phyloP scores from a whole-genome alignment of 1,140 invertebrate genomes.

The Lepidotrigona ventralis region DNA sequence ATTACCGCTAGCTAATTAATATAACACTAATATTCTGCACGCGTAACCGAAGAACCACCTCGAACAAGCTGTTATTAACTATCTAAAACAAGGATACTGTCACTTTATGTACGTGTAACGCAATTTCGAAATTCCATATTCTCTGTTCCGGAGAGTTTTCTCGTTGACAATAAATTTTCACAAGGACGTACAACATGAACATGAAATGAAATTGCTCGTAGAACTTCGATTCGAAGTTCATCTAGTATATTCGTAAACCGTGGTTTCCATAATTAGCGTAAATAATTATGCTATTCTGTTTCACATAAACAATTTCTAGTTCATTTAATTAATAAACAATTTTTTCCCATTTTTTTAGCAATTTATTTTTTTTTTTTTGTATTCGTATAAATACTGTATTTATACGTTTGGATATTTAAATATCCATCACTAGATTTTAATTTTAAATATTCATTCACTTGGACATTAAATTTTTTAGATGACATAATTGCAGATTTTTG shows the following conservation, averaged over 20 bases:
- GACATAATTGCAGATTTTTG: no score
- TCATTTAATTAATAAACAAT: no score
- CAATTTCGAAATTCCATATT: not conserved
- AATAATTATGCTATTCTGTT: no score
- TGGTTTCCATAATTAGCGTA: no score
- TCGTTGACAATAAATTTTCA: not conserved
- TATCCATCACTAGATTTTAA: no score
- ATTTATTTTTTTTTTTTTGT: not conserved
- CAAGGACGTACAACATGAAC: not conserved
- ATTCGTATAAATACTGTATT: no score
- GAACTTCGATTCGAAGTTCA: not conserved
- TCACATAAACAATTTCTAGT: no score
- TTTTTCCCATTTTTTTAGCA: not conserved
- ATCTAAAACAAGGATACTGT: not conserved
- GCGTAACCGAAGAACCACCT: not conserved
- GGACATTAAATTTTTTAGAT: no score
- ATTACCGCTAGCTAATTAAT: not conserved
- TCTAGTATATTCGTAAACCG: no score
- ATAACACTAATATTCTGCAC: not conserved
- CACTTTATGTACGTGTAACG: not conserved
- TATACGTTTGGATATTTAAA: no score
- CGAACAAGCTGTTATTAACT: not conserved
- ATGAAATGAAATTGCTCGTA: not conserved
- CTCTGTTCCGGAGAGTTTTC: not conserved
- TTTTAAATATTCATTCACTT: no score